Conservation (phyloP, 35 echinoderm and acorn worm species). For the Heliocidaris tuberculata region DNA sequence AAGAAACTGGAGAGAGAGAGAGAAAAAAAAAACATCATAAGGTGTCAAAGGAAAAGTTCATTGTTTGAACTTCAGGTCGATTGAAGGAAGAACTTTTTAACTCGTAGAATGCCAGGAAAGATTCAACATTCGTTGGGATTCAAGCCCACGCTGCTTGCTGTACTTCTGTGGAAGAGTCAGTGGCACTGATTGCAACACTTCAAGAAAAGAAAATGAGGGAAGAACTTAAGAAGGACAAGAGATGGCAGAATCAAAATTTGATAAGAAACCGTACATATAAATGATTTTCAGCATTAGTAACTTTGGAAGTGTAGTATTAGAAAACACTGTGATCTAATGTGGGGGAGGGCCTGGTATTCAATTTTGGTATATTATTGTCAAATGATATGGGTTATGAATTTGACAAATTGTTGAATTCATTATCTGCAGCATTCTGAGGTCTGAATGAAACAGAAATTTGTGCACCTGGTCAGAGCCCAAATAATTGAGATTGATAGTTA, state of each 20-base stretch:
- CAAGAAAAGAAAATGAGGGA: background rate
- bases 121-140: background rate
- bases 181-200: background rate
- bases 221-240: background rate
- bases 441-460: background rate
- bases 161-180: background rate
- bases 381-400: background rate
- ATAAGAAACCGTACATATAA: background rate
- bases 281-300: background rate
- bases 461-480: background rate
- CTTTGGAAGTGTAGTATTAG: background rate
- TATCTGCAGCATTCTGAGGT: background rate
- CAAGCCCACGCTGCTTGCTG: background rate
- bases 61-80: slow-evolving; percentile 8
- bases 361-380: background rate
- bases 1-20: slow-evolving; percentile 11
- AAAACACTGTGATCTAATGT: background rate
- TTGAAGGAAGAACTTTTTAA: background rate
- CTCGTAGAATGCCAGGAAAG: background rate
- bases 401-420: background rate
- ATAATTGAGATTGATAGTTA: background rate
- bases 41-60: slow-evolving; percentile 32
- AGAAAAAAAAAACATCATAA: background rate
- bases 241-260: too few relatives aligned
- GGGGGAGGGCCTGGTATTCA: background rate